Evolutionary conservation across 2,797 vertebrate species (phyloP).

Genomic region (Ciconia nigra): DNA sequence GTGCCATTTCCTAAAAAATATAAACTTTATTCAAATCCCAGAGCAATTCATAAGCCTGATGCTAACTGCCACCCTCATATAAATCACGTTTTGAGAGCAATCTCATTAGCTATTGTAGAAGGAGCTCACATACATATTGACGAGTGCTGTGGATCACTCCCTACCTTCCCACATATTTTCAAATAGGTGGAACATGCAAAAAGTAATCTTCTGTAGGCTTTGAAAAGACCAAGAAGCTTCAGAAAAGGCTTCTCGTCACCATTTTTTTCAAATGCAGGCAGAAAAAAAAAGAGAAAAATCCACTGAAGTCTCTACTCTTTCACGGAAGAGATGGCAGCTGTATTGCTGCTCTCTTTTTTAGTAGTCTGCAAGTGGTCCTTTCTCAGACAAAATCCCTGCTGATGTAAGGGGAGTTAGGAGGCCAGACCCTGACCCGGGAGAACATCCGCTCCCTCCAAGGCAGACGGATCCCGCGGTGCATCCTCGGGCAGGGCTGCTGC

Average conservation of each 20-base stretch:
- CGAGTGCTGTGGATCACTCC: background rate
- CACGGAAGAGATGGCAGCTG: background rate
- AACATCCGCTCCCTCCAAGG: background rate
- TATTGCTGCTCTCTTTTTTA: background rate
- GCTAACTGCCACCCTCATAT: background rate
- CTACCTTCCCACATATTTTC: slow-evolving; percentile 1
- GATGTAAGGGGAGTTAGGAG: background rate
- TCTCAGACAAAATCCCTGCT: background rate
- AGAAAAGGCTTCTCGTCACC: background rate
- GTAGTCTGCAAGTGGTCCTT: background rate
- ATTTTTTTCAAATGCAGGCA: background rate
- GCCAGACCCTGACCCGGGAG: background rate
- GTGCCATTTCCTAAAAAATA: background rate
- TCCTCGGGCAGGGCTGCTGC: background rate
- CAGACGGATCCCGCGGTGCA: accelerated
- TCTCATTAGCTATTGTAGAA: background rate
- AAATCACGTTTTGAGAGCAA: background rate
- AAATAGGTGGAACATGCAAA: background rate
- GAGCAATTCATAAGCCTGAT: background rate
- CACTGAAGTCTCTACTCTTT: background rate
- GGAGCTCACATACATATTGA: background rate
- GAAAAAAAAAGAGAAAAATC: background rate
- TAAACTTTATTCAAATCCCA: background rate
- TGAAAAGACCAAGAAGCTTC: background rate
- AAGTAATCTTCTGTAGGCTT: background rate